Evolutionary conservation across 1,140 invertebrate species (phyloP), one percentile per base, ranked within the genome.

Genomic region (Drosophila grimshawi): DNA sequence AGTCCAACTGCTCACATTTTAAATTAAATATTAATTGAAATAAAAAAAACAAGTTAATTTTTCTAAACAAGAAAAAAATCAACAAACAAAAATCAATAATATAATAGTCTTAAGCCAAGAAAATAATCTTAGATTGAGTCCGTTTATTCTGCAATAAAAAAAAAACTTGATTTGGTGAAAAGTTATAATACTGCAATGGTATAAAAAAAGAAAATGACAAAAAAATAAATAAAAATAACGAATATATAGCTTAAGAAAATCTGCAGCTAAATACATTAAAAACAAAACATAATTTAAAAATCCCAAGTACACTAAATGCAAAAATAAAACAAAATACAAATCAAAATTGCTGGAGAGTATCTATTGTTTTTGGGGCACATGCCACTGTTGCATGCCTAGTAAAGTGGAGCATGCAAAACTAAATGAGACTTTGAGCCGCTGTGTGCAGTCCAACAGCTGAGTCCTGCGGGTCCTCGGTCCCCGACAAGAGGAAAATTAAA

Each of bases 381-480:
- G 29, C 41, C n/a, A 3, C 53, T 30, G 45, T 4, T 6, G 2
- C 4, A 19, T 10, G 5, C 0, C 6, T 51, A 8, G 55, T 6
- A 19, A 10, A 10, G 33, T 19, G 51, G 33, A 6, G 55, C 49
- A 57, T 48, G 43, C 49, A 72, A 56, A 73, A 73, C 78, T 65
- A 83, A 85, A 86, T 81, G 72, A 80, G 72, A 83, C 64, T 83
- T 85, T 83, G 80, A 83, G 82, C 81, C 81, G 65, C 64, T 76
- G 68, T 51, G 60, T 63, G 67, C 81, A 41, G 39, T n/a, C 60
- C 64, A 65, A 62, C 81, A 85, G 81, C 78, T 83, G 81, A 61
- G 76, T 32, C 76, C 46, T 19, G 11, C 29, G 33, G 59, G 33
- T 67, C 66, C 56, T 71, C 48, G 60, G 64, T 46, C 63, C 39